phyloP scores from a whole-genome alignment of 2,888 invertebrate species.

The Tenthredo livida region DNA sequence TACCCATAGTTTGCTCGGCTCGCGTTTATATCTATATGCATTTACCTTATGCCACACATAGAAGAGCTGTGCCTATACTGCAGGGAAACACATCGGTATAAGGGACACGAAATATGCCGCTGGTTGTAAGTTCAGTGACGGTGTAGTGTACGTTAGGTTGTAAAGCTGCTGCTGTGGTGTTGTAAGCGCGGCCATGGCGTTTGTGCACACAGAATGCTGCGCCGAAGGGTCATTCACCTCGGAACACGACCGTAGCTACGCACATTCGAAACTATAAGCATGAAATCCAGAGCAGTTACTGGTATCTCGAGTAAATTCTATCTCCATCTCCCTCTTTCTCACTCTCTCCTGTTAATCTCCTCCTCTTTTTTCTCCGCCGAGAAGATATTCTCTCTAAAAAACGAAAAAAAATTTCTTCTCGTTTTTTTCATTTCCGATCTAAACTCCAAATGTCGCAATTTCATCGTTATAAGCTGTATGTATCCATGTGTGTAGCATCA shows the following conservation, averaged over 20 bases:
- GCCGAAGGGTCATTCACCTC: conserved; percentile 76
- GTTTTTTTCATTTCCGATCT: conserved; percentile 9
- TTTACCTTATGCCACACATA: neutral
- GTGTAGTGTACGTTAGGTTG: conserved; percentile 27
- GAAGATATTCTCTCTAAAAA: conserved; percentile 44
- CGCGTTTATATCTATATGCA: conserved; percentile 17
- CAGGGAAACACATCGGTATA: neutral
- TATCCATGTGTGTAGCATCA: neutral
- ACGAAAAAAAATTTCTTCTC: conserved; percentile 18
- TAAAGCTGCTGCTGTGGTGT: conserved; percentile 35
- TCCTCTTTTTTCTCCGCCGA: conserved; percentile 60
- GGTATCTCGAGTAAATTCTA: conserved; percentile 46
- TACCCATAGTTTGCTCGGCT: neutral
- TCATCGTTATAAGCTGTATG: neutral
- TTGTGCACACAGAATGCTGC: conserved; percentile 61
- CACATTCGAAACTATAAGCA: conserved; percentile 69
- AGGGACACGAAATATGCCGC: conserved; percentile 7
- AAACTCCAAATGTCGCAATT: neutral
- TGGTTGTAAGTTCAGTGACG: conserved; percentile 2
- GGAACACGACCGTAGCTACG: conserved; percentile 71
- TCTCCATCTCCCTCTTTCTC: conserved; percentile 42
- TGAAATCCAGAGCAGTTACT: conserved; percentile 48
- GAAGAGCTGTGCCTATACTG: neutral
- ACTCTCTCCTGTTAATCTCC: conserved; percentile 49
- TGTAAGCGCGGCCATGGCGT: conserved; percentile 54